Evolutionary conservation across 2,113 vertebrate species (phyloP).

Genomic region (Oreochromis niloticus): DNA sequence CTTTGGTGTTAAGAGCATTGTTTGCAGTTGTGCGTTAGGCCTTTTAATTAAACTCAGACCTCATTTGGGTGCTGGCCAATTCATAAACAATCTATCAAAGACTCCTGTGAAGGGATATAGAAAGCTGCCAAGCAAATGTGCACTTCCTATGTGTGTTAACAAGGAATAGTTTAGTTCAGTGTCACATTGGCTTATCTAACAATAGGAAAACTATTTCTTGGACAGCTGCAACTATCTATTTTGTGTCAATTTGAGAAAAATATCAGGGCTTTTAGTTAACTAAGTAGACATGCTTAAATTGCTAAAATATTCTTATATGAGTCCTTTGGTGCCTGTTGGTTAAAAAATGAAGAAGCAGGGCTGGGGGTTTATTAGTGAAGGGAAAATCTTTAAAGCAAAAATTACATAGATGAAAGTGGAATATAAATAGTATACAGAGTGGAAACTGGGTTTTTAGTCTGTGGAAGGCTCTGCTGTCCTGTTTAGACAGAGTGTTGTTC

Average conservation of each 20-base stretch:
- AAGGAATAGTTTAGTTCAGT: background rate
- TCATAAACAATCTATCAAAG: constrained; percentile 58
- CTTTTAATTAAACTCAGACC: constrained; percentile 54
- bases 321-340: background rate
- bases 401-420: constrained; percentile 2
- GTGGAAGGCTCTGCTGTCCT: constrained; percentile 31
- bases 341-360: background rate
- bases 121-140: constrained; percentile 1
- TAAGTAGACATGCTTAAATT: background rate
- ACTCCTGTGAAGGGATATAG: background rate
- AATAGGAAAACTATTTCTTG: background rate
- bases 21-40: constrained; percentile 42
- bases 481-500: constrained; percentile 51
- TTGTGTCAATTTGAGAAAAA: background rate
- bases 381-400: background rate
- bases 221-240: background rate
- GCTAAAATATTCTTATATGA: background rate
- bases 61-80: constrained; percentile 1
- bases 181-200: background rate
- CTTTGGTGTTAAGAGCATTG: constrained; percentile 1
- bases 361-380: background rate
- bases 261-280: background rate
- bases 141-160: constrained; percentile 19
- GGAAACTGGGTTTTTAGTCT: constrained; percentile 16
- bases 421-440: background rate